A percentile compares a stretch with the other conserved stretches of the same genome.
These are phyloP conservation scores for Rhinatrema bivittatum DNA, from an alignment of 2,797 vertebrate species.

Conservation along the genomic window DNA sequence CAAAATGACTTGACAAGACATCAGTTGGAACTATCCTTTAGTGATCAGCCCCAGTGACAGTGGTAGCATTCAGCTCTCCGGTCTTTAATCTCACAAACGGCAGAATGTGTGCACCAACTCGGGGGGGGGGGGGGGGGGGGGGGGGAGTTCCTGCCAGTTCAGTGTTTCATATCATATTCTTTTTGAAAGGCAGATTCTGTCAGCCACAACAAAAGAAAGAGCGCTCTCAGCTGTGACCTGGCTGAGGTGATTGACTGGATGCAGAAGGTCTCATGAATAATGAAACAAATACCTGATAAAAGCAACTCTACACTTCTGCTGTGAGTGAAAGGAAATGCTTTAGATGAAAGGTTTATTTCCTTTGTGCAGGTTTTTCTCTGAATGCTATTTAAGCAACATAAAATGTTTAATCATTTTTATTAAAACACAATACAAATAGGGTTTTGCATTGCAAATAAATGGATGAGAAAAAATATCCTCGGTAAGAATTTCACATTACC, in stretches of 20 bases:
- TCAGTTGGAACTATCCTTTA: conserved; percentile 6
- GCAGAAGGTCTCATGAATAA: conserved; percentile 23
- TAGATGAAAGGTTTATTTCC: background rate
- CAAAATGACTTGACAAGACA: conserved; percentile 4
- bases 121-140: background rate
- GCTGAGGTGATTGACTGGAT: conserved; percentile 1
- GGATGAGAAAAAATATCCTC: background rate
- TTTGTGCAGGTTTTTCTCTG: background rate
- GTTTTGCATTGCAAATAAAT: background rate
- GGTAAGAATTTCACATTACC: background rate
- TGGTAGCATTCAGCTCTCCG: conserved; percentile 5
- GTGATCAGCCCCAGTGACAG: background rate
- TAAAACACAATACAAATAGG: conserved; percentile 4
- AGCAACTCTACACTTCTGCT: conserved; percentile 5
- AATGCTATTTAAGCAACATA: background rate
- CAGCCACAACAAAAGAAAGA: background rate
- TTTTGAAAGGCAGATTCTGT: background rate
- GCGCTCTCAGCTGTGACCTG: conserved; percentile 1
- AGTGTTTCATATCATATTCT: background rate
- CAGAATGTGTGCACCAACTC: conserved; percentile 1
- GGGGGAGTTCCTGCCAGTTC: background rate
- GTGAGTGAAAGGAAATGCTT: background rate
- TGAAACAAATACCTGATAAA: conserved; percentile 11
- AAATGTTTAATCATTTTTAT: too few species aligned
- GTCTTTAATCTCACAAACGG: conserved; percentile 8